phyloP scores from a whole-genome alignment of 2,888 invertebrate species.

The Gnatocerus cornutus region DNA sequence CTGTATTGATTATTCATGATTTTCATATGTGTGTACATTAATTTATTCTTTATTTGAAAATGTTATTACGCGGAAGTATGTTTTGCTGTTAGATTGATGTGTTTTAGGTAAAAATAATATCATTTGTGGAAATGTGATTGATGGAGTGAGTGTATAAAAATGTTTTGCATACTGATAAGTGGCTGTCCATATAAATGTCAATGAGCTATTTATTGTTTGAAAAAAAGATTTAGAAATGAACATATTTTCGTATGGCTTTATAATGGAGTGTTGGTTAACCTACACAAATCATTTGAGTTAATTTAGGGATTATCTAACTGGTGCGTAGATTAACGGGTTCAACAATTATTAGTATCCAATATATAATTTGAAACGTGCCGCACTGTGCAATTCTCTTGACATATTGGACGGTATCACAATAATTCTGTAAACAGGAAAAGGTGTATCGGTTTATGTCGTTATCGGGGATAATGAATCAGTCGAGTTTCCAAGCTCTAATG shows the following conservation, averaged over 20 bases:
- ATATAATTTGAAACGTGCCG: conserved; percentile 25
- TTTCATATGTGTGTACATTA: conserved; percentile 10
- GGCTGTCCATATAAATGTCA: background rate
- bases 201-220: no score
- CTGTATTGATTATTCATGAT: conserved; percentile 26
- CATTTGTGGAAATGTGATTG: conserved; percentile 16
- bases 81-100: conserved; percentile 22
- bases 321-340: conserved; percentile 22
- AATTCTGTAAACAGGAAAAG: conserved; percentile 11
- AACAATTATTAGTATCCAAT: conserved; percentile 29
- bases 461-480: conserved; percentile 33
- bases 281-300: conserved; percentile 28
- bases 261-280: conserved; percentile 10
- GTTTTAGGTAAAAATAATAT: conserved; percentile 13
- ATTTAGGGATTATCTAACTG: conserved; percentile 33
- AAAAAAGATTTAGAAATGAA: no score
- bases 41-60: conserved; percentile 11
- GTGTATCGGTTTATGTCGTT: conserved; percentile 26
- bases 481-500: conserved; percentile 19
- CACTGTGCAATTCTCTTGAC: conserved; percentile 2
- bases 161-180: background rate
- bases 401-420: conserved; percentile 12
- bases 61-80: conserved; percentile 27
- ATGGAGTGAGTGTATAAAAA: conserved; percentile 4
- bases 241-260: no score